Evolutionary conservation across 1,140 invertebrate species (phyloP).

Genomic region (Apis mellifera): Amel_HAv3.1 CM009933.2:2471501-2472000

Average conservation of each 20-base stretch:
- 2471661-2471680: constrained; percentile 62
- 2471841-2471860: constrained; percentile 11
- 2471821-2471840: constrained; percentile 53
- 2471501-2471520: no score
- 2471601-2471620: neutral
- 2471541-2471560: no score
- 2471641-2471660: constrained; percentile 28
- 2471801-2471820: constrained; percentile 56
- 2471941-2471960: no score
- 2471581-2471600: no score
- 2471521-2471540: no score
- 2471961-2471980: no score
- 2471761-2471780: constrained; percentile 59
- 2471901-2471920: neutral
- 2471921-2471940: no score
- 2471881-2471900: neutral
- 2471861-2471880: neutral
- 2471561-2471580: no score
- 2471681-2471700: constrained; percentile 2
- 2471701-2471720: neutral
- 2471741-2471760: constrained; percentile 55
- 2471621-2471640: constrained; percentile 6
- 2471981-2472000: no score
- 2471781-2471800: constrained; percentile 25
- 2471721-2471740: constrained; percentile 3